Evolutionary conservation across 2,113 vertebrate species (phyloP).

Genomic region (Talpa occidentalis): DNA sequence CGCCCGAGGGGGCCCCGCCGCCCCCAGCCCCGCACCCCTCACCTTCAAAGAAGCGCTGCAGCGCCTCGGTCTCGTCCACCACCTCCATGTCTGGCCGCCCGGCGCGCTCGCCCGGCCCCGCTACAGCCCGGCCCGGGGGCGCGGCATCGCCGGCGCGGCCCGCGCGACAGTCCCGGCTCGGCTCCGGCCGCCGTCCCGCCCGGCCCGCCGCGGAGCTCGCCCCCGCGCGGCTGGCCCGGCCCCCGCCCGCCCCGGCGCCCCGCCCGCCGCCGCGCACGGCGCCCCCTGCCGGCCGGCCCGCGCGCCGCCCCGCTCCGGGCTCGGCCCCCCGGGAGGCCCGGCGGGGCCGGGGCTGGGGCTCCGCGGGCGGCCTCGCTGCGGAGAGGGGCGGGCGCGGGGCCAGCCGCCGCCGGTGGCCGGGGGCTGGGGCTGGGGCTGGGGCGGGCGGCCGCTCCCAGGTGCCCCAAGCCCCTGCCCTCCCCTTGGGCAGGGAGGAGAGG

Average conservation of each 20-base stretch:
- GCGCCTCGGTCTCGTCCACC: conserved; percentile 98
- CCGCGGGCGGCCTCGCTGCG: conserved; percentile 76
- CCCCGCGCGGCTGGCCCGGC: conserved; percentile 27
- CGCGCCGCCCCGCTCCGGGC: neutral
- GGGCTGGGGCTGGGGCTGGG: neutral
- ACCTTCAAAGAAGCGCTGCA: conserved; percentile 99
- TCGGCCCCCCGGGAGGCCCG: too few relatives aligned
- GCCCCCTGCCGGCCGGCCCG: conserved; percentile 37
- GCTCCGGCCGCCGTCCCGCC: conserved; percentile 46
- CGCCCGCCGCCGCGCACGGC: conserved; percentile 42
- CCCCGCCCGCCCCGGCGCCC: conserved; percentile 42
- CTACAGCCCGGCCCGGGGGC: conserved; percentile 69
- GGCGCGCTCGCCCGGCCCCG: conserved; percentile 74
- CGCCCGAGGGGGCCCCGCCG: neutral
- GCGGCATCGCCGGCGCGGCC: conserved; percentile 79
- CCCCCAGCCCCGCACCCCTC: conserved; percentile 69
- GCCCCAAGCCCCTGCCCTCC: neutral
- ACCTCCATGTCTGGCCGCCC: conserved; percentile 93
- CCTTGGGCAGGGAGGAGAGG: neutral
- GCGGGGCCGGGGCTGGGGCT: neutral
- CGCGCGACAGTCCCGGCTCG: conserved; percentile 70
- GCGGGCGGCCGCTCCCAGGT: too few relatives aligned
- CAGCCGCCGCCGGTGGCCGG: neutral
- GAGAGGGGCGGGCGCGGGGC: conserved; percentile 79
- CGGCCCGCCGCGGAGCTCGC: conserved; percentile 22